These are phyloP conservation scores for Chascanopsetta lugubris DNA, from an alignment of 2,113 vertebrate species.

Conservation along the genomic window DNA sequence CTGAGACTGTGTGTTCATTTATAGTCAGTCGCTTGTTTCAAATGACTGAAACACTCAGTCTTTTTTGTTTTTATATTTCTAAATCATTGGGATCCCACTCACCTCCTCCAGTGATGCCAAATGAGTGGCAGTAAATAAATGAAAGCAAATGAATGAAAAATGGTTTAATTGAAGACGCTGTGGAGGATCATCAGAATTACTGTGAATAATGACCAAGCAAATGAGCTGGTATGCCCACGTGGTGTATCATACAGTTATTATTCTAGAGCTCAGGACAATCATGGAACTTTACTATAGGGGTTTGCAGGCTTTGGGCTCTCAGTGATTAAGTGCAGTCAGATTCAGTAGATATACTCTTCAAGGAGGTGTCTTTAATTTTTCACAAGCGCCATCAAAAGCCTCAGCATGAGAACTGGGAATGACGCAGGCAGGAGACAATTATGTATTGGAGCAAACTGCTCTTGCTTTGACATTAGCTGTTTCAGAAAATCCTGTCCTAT, in stretches of 20 bases:
- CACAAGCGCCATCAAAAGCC: too few species aligned
- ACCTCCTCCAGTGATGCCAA: constrained; percentile 1
- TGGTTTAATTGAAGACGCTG: constrained; percentile 33
- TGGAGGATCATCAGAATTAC: constrained; percentile 34
- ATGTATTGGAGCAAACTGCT: too few species aligned
- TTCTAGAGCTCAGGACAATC: constrained; percentile 1
- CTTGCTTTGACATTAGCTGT: too few species aligned
- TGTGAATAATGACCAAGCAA: constrained; percentile 48
- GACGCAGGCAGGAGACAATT: too few species aligned
- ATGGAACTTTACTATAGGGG: neutral
- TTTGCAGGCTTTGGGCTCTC: too few species aligned
- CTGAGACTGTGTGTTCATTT: constrained; percentile 15
- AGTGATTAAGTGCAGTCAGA: too few species aligned
- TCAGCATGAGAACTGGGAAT: too few species aligned
- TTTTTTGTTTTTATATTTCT: constrained; percentile 9
- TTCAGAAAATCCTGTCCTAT: too few species aligned
- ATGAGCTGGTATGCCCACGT: constrained; percentile 14
- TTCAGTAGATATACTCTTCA: neutral
- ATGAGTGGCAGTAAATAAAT: constrained; percentile 23
- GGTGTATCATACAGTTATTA: neutral
- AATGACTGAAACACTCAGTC: constrained; percentile 1
- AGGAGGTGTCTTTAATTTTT: too few species aligned
- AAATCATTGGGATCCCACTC: constrained; percentile 22
- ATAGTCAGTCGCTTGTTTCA: constrained; percentile 20
- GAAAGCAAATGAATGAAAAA: constrained; percentile 46